Base-by-base conservation (phyloP, 2,888 invertebrate genomes). In the Crossocerus cetratus region DNA sequence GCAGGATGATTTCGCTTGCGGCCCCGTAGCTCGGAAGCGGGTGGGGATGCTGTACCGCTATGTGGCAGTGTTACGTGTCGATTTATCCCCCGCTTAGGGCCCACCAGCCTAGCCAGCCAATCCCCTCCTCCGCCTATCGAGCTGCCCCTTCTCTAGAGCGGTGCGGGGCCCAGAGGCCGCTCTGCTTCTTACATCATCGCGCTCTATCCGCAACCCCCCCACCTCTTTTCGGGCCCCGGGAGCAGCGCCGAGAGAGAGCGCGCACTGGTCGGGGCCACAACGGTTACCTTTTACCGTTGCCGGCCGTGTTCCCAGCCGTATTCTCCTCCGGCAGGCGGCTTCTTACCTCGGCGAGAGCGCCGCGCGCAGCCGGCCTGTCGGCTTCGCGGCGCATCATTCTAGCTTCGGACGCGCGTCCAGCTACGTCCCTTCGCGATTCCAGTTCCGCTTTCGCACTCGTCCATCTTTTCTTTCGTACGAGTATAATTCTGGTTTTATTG, bases 31-130 rank as follows among this genome's bases (percentile, higher is more conserved):
- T 76, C 57, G 63, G 58, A 63, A 65, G 73, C 72, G 77, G 77
- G 82, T 81, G 81, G 86, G 85, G 84, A 85, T 76, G 80, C 74
- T 83, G 84, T 87, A 88, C 88, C 87, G 87, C 87, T 88, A 88
- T 82, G 79, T 83, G 85, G 82, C 85, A 87, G 87, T 86, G 86
- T 87, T 87, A 87, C 87, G 83, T 86, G 80, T 65, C 74, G 72
- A 72, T 68, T 65, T 76, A 74, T 72, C 71, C 75, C 64, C 32
- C 32, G 32, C 32, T 32, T 32, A 32, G 11, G 32, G 4, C 32
- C 32, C 32, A 32, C 8, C 32, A 32, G 32, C 32, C 8, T 32
- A 32, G 32, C 11, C 32, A 11, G 11, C 11, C 32, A 4, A 4
- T 32, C 32, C 11, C 32, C 11, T 32, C 32, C 3, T 32, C 32